Conservation (phyloP, 2,113 vertebrate species). For the Sminthopsis crassicaudata region DNA sequence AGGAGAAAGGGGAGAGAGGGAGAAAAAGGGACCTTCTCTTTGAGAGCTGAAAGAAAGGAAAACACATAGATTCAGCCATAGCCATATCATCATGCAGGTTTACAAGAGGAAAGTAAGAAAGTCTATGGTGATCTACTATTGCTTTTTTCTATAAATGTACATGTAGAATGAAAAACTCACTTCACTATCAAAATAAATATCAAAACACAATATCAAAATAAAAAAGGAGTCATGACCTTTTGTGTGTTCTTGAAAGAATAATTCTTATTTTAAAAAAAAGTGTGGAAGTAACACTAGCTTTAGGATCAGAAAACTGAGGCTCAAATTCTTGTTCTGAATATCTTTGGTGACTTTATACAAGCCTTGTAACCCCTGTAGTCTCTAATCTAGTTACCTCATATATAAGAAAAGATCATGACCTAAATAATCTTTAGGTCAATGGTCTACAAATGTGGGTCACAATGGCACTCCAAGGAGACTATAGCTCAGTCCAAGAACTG, state of each 20-base stretch:
- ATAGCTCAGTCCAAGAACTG: background rate
- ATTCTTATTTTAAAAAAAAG: slow-evolving; percentile 13
- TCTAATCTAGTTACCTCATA: slow-evolving; percentile 3
- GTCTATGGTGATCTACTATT: background rate
- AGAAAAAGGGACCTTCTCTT: background rate
- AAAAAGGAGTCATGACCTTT: background rate
- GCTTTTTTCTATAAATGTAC: slow-evolving; percentile 5
- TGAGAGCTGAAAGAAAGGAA: background rate
- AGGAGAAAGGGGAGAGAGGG: background rate
- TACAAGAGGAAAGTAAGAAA: slow-evolving; percentile 19
- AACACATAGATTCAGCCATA: slow-evolving; percentile 9
- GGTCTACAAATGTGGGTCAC: background rate
- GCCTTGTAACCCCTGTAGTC: background rate
- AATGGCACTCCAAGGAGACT: background rate
- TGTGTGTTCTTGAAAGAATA: background rate
- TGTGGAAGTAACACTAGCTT: background rate
- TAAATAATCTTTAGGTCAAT: background rate
- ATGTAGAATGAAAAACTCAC: background rate
- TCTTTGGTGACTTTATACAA: background rate
- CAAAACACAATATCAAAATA: background rate
- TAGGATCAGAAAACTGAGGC: background rate
- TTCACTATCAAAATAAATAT: background rate
- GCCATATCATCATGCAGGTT: background rate
- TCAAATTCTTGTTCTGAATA: background rate
- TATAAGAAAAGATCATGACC: background rate